Conservation (phyloP, 1,140 invertebrate genomes). For the Papilio machaon region DNA sequence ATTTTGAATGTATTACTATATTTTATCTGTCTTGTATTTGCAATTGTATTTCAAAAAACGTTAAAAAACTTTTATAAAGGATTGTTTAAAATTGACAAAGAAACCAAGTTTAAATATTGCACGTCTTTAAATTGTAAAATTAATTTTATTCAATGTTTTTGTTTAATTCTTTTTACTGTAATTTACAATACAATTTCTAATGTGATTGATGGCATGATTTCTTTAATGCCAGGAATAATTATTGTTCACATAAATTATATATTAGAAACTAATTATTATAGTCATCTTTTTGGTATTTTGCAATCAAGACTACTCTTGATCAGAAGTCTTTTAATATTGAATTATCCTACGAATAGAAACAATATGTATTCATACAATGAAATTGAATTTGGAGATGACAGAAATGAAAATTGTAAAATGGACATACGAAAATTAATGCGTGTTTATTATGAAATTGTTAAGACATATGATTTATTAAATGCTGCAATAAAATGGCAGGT, state of each 20-base stretch:
- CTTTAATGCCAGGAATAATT: background rate
- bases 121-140: slow-evolving; percentile 26
- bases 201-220: background rate
- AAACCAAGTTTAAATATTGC: slow-evolving; percentile 15
- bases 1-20: slow-evolving; percentile 35
- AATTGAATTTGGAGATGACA: background rate
- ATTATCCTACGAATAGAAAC: background rate
- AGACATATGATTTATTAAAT: slow-evolving; percentile 60
- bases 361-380: background rate
- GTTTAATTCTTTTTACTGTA: background rate
- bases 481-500: slow-evolving; percentile 72
- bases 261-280: slow-evolving; percentile 33
- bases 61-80: slow-evolving; percentile 34
- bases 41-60: slow-evolving; percentile 32
- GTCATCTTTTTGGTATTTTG: slow-evolving; percentile 39
- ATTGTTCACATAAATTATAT: slow-evolving; percentile 14
- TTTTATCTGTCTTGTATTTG: slow-evolving; percentile 21
- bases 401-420: slow-evolving; percentile 36
- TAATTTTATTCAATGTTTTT: slow-evolving; percentile 26
- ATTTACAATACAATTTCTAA: background rate
- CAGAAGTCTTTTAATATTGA: background rate
- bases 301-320: slow-evolving; percentile 15
- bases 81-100: slow-evolving; percentile 39
- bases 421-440: slow-evolving; percentile 64
- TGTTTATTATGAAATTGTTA: slow-evolving; percentile 61